A percentile compares a stretch with the other conserved stretches of the same genome.
Evolutionary conservation across 2,797 vertebrate species (phyloP).

Genomic region (Hydrophis major): DNA sequence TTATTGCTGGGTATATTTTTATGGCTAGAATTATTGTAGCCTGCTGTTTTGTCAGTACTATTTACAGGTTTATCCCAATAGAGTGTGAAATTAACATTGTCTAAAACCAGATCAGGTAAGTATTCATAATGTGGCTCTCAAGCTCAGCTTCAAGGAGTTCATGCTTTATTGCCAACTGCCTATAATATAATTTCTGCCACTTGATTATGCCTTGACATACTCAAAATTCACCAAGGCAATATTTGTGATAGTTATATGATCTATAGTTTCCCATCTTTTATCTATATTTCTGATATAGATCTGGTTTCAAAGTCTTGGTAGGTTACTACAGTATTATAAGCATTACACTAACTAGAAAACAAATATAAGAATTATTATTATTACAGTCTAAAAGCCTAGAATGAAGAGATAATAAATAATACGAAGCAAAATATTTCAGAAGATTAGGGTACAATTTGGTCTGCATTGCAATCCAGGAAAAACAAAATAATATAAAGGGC

Average conservation of each 20-base stretch:
- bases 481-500: background rate
- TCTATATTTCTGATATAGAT: background rate
- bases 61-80: slow-evolving; percentile 20
- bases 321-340: background rate
- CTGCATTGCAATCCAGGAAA: background rate
- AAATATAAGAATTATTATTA: background rate
- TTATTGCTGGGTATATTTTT: slow-evolving; percentile 13
- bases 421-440: background rate
- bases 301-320: background rate
- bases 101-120: slow-evolving; percentile 18
- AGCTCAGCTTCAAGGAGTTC: background rate
- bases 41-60: slow-evolving; percentile 16
- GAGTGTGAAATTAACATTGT: slow-evolving; percentile 18
- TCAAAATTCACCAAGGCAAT: slow-evolving; percentile 1
- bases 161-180: slow-evolving; percentile 14
- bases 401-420: background rate
- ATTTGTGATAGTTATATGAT: background rate
- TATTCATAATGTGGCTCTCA: background rate
- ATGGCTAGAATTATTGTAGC: slow-evolving; percentile 9
- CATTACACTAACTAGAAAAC: background rate
- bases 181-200: background rate
- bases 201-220: slow-evolving; percentile 15
- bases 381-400: background rate
- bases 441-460: background rate
- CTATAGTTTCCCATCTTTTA: background rate